Base-by-base conservation (phyloP, 2,113 vertebrate species). In the Plotosus lineatus region DNA sequence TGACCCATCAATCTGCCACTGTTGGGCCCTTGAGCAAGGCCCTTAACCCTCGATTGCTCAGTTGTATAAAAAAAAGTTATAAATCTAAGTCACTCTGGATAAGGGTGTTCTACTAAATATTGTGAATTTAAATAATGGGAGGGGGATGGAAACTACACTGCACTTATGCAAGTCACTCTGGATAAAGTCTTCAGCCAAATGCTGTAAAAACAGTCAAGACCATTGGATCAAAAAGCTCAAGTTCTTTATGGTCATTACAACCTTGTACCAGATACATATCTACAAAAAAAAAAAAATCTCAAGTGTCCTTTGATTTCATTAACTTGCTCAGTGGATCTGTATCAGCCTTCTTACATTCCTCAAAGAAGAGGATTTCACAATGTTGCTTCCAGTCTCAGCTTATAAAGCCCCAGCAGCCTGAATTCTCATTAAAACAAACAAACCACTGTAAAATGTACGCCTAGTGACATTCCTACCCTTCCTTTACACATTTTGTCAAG, bases 261-360 rank as follows among this genome's bases (percentile, higher is more conserved):
- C 17, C 71, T 36, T 79, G 56, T 48, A 19, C 19, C 50, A 23
- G 46, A 53, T 65, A 61, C 75, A 74, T 55, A 46, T 36, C 75
- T 81, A 55, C 11, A 14, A 53, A 71, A 77, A 55, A 53, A 71
- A 77, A 55, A 66, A 68, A 78, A 80, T 81, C 84, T 74, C 42
- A 77, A 33, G 68, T 46, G 60, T 60, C 85, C 78, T 74, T 75
- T 80, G 53, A 75, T 60, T 79, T 82, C 83, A 82, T 85, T 81
- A 84, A 78, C 53, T 71, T 75, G 65, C 46, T 50, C 72, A 76
- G 36, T 76, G 75, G 79, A 55, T 50, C 60, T 21, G 42, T 58
- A 75, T 83, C 82, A 81, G 60, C 42, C 58, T 60, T 28, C 61
- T 68, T 51, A 31, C 58, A 19, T 61, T 71, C 48, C 55, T 63